These are phyloP conservation scores for Machaerirhynchus nigripectus DNA, from an alignment of 2,113 vertebrate genomes.

Conservation along the genomic window DNA sequence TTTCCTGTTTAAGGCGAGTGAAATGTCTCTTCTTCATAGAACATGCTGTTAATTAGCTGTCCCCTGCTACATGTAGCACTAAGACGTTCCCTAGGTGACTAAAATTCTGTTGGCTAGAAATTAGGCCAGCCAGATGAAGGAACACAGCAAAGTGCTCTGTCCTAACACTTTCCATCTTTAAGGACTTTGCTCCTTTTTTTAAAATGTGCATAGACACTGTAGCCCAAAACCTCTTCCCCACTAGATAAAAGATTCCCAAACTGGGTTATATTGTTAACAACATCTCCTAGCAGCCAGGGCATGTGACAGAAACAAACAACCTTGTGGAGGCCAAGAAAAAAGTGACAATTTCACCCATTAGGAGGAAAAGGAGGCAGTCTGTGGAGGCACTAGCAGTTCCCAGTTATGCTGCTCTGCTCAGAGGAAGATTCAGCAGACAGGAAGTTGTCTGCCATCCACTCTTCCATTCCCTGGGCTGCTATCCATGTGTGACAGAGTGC, in stretches of 20 bases:
- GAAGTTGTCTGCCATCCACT: neutral
- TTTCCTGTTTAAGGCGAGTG: rapidly evolving
- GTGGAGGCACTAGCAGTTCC: neutral
- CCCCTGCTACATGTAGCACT: neutral
- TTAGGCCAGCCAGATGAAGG: neutral
- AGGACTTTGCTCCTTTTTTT: neutral
- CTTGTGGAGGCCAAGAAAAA: neutral
- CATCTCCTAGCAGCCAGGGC: neutral
- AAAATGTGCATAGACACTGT: neutral
- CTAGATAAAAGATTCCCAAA: neutral
- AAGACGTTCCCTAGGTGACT: neutral
- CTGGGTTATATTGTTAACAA: neutral
- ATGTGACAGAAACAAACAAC: neutral
- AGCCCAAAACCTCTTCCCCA: neutral
- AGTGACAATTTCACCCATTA: neutral
- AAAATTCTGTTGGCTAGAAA: neutral
- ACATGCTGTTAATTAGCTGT: neutral
- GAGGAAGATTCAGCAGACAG: neutral
- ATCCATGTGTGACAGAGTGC: neutral
- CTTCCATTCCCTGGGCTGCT: neutral
- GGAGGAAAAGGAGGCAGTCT: neutral
- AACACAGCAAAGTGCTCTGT: neutral
- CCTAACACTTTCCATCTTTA: neutral
- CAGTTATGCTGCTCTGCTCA: neutral
- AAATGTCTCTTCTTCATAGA: neutral